Evolutionary conservation across 2,113 vertebrate species (phyloP), one percentile per base, ranked within the genome.

Genomic region (Prolemur simus): DNA sequence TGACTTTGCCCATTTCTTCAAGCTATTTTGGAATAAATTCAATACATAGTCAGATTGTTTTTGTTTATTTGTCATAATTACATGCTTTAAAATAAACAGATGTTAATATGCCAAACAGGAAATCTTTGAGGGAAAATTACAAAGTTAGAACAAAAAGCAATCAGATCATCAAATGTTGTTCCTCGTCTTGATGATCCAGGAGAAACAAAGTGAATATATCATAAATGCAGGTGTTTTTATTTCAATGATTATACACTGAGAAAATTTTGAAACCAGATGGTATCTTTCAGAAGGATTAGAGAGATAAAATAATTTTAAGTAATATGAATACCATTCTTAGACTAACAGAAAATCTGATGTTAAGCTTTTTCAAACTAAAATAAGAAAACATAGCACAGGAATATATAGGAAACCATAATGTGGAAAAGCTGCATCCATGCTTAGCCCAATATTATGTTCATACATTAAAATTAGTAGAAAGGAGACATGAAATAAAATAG

Each of bases 21-120:
- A 58, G 8, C 0, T 78, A 21, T 73, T 95, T 91, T 89, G 11
- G 29, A 92, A 80, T 92, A 32, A 68, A 95, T 84, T 39, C 52
- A 89, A 63, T 56, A 63, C 0, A 64, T 1, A 73, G 3, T 12
- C 18, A 82, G 87, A 1, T 71, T 92, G 39, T 39, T 90, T 95
- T 89, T 83, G 45, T 94, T 95, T 96, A 78, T 92, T 84, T 96
- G 32, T 64, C 34, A 52, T 74, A 93, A 83, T 83, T 80, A 56
- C 29, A 66, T 77, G 29, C 3, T 95, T 77, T 92, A 94, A 92
- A 64, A 54, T 39, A 89, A 95, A 39, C 21, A 71, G 6, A 77
- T 81, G 39, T 7, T 74, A 89, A 87, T 73, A 63, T 54, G 29
- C 52, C 83, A 90, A 90, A 56, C 15, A 85, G 49, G 71, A 85